Evolutionary conservation across 1,140 invertebrate genomes (phyloP), one percentile per base, ranked within the genome.

Genomic region (Drosophila sturtevanti): DNA sequence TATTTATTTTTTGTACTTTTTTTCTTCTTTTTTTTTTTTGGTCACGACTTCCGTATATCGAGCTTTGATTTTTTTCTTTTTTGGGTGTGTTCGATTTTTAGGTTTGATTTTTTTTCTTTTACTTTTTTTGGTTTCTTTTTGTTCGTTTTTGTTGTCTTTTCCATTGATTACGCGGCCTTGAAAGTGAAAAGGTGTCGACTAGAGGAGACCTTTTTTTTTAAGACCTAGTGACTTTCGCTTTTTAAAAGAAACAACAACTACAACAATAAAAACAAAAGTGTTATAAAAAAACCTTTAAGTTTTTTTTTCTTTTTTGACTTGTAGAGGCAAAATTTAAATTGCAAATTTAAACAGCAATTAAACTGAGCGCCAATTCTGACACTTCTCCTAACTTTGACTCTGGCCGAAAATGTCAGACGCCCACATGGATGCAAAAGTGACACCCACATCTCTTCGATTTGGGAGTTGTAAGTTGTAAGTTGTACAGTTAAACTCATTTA

Each of bases 141-240:
- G 63, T 31, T 27, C n/a, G 54, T 54, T 55, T 66, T 86, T 60
- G 54, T 38, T 10, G 35, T 11, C 24, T n/a, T 65, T 2, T 41
- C 34, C 14, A 58, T 86, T 70, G 82, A 86, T 79, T 87, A 71
- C 71, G 82, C 79, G 80, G 80, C 80, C 79, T 89, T 84, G 90
- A 91, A 91, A 91, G 90, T 90, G 90, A 91, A 91, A 91, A 85
- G 82, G 90, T 91, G 81, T 90, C 79, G 79, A 89, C 56, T 74
- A 75, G 48, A 41, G 22, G 61, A 38, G 35, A 48, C 41, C 41
- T 48, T 44, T 16, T 41, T 4, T 41, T 6, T 18, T n/a, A 1
- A 35, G 34, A 63, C 63, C 55, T 69, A 41, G 61, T 73, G 77
- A 91, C 90, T 91, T 91, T 91, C 90, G 90, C 90, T 91, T 91